Evolutionary conservation across 1,140 invertebrate species (phyloP), one percentile per base, ranked within the genome.

Genomic region (Epicauta chinensis): DNA sequence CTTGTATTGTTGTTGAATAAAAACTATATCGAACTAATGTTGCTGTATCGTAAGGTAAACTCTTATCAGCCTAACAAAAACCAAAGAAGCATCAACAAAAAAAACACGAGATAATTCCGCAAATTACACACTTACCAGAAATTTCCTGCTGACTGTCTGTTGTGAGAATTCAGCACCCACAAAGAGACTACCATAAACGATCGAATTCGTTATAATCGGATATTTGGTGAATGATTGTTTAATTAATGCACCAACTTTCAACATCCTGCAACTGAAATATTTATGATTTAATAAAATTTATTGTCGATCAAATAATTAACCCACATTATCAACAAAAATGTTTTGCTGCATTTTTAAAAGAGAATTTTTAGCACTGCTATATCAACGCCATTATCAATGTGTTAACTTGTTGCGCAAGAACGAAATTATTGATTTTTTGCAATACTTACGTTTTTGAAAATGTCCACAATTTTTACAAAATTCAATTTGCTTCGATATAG

Each of bases 141-240:
- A 71, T 55, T 77, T 77, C 55, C 77, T 83, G 16, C 78, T 80
- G 23, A 85, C 76, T 32, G 77, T 81, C 69, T 91, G 87, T 62
- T 89, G 87, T 1, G 83, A 79, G 40, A 86, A 78, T 64, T 91
- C 88, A 0, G 87, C 86, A 2, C 81, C 79, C 2, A 50, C 42
- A 34, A 41, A 58, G 13, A 58, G 49, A 13, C 44, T 36, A 13
- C 55, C 55, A 43, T 58, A 58, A 2, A 58, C 43, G 11, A 58
- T 14, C 7, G 51, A 53, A 50, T 58, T 58, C 13, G 51, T 31
- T 16, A 53, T 10, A 16, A 53, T 50, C 13, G 55, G 55, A 31
- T 53, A 31, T 41, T 45, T 58, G 10, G 37, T 47, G 37, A 58
- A 53, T 11, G 45, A 35, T 12, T 42, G 42, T 41, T 57, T 57